A percentile compares a stretch with the other conserved stretches of the same genome.
Evolutionary conservation across 2,797 vertebrate genomes (phyloP).

Genomic region (Diplodus puntazzo): DNA sequence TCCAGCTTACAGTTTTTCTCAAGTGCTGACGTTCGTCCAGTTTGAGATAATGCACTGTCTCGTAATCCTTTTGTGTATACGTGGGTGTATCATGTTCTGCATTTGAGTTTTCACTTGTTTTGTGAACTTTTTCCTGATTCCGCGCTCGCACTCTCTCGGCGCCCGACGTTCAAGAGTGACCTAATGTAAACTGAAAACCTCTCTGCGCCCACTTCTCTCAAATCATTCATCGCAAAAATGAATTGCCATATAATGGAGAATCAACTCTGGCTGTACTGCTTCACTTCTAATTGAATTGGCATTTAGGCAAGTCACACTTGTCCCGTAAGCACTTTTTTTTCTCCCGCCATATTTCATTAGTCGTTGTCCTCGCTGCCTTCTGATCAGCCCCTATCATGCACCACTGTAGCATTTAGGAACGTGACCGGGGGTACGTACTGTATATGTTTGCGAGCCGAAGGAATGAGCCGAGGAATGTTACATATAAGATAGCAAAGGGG

Average conservation of each 20-base stretch:
- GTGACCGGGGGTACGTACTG: constrained; percentile 12
- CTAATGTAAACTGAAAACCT: neutral
- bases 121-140: neutral
- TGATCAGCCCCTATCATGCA: constrained; percentile 47
- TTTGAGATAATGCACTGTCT: neutral
- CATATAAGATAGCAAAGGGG: constrained; percentile 31
- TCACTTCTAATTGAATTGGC: constrained; percentile 32
- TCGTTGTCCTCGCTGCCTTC: constrained; percentile 14
- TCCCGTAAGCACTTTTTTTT: constrained; percentile 37
- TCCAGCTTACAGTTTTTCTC: constrained; percentile 15
- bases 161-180: neutral
- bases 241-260: constrained; percentile 44
- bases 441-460: constrained; percentile 29
- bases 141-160: neutral
- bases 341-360: constrained; percentile 41
- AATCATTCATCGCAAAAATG: constrained; percentile 9
- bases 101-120: neutral
- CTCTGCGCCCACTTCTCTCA: neutral
- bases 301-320: constrained; percentile 26
- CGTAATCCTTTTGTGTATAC: neutral
- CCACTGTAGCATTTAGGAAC: constrained; percentile 39
- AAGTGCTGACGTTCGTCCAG: constrained; percentile 2
- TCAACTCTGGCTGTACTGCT: constrained; percentile 10
- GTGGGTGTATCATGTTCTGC: neutral
- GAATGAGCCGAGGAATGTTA: constrained; percentile 33